Evolutionary conservation across 2,113 vertebrate species (phyloP).

Genomic region (Tamias sibiricus): DNA sequence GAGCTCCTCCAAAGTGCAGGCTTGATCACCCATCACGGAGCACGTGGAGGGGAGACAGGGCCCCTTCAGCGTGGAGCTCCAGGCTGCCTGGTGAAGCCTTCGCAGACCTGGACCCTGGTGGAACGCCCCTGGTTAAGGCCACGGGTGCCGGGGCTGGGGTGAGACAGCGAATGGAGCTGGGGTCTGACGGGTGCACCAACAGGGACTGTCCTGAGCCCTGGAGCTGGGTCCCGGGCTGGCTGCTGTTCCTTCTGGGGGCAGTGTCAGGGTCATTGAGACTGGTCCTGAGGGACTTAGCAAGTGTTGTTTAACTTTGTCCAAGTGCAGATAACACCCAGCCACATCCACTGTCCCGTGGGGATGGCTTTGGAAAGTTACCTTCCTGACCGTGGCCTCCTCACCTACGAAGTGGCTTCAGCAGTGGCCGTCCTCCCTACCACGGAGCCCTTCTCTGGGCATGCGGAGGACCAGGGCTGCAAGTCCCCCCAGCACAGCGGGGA

Average conservation of each 20-base stretch:
- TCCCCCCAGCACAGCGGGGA: background rate
- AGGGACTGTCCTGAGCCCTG: too few relatives aligned
- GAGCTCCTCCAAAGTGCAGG: background rate
- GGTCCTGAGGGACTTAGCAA: background rate
- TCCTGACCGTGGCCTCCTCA: background rate
- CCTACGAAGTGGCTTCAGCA: background rate
- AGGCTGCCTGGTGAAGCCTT: background rate
- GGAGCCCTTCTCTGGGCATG: background rate
- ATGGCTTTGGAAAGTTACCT: background rate
- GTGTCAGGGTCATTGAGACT: background rate
- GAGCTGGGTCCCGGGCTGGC: background rate
- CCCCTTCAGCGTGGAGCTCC: background rate
- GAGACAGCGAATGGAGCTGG: fast-evolving
- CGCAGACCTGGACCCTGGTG: background rate
- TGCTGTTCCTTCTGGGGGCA: background rate
- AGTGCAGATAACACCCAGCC: background rate
- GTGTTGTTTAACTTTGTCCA: background rate
- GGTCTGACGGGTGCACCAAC: background rate
- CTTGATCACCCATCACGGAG: background rate
- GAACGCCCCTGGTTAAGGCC: background rate
- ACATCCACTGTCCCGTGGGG: background rate
- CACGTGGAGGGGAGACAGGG: background rate
- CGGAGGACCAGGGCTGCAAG: background rate
- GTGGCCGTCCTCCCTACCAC: background rate
- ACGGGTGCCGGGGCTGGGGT: background rate